These are phyloP conservation scores for Hippoglossus hippoglossus DNA, from an alignment of 2,797 vertebrate genomes.

Conservation along the genomic window DNA sequence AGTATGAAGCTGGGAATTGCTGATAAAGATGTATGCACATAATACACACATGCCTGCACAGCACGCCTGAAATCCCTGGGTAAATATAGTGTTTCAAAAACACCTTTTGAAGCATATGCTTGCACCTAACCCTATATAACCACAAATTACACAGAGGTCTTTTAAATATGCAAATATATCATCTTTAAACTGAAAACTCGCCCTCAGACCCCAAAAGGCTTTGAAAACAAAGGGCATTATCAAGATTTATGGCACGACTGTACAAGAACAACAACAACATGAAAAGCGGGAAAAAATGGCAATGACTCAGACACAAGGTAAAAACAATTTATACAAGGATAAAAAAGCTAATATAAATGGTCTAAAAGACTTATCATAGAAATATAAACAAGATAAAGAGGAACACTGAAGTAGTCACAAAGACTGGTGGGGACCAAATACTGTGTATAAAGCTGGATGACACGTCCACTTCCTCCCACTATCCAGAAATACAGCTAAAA, in stretches of 20 bases:
- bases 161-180: slow-evolving; percentile 6
- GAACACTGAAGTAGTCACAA: neutral
- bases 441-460: too few relatives aligned
- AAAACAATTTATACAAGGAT: neutral
- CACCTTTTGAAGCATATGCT: slow-evolving; percentile 23
- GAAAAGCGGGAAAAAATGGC: slow-evolving; percentile 1
- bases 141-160: neutral
- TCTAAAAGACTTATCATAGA: neutral
- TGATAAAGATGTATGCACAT: slow-evolving; percentile 30
- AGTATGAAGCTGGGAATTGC: slow-evolving; percentile 20
- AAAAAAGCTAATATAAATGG: neutral
- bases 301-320: neutral
- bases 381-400: neutral
- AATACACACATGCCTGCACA: slow-evolving; percentile 23
- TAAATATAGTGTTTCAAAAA: slow-evolving; percentile 12
- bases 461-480: too few relatives aligned
- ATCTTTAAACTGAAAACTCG: neutral
- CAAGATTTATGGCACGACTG: neutral
- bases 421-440: neutral
- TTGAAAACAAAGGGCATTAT: neutral
- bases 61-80: slow-evolving; percentile 26
- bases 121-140: neutral
- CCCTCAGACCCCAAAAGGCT: neutral
- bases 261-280: neutral
- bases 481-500: too few relatives aligned